Conservation (phyloP, 2,113 vertebrate genomes). For the Macaca nemestrina region DNA sequence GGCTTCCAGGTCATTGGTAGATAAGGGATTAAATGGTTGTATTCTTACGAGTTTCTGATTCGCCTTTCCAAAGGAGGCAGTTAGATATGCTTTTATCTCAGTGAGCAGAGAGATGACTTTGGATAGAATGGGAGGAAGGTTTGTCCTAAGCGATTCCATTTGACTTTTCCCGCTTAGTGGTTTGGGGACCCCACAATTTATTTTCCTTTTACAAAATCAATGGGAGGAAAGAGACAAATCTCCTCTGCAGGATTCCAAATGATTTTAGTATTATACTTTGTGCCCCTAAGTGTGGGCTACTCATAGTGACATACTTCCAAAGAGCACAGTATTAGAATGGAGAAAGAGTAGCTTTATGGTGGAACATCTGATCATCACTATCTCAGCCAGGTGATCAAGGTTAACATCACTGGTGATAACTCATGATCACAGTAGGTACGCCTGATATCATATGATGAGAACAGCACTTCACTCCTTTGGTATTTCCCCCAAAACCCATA, state of each 20-base stretch:
- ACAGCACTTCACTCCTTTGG: neutral
- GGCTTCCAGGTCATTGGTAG: no score
- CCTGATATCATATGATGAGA: neutral
- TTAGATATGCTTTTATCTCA: no score
- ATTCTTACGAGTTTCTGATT: no score
- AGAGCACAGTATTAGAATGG: neutral
- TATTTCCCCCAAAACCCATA: neutral
- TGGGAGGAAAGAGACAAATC: neutral
- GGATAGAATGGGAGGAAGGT: no score
- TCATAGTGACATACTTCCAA: neutral
- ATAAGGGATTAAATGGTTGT: no score
- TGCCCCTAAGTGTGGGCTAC: neutral
- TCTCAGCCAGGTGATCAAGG: neutral
- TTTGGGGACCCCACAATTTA: no score
- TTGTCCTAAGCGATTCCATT: no score
- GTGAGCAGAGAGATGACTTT: no score
- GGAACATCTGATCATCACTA: neutral
- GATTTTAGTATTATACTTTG: neutral
- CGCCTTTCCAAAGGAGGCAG: no score
- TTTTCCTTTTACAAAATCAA: neutral
- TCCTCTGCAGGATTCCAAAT: neutral
- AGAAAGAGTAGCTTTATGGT: neutral
- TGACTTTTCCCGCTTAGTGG: no score
- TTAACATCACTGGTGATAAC: neutral
- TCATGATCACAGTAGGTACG: accelerated